Evolutionary conservation across 1,140 invertebrate species (phyloP), one percentile per base, ranked within the genome.

Genomic region (Drosophila burlai): DNA sequence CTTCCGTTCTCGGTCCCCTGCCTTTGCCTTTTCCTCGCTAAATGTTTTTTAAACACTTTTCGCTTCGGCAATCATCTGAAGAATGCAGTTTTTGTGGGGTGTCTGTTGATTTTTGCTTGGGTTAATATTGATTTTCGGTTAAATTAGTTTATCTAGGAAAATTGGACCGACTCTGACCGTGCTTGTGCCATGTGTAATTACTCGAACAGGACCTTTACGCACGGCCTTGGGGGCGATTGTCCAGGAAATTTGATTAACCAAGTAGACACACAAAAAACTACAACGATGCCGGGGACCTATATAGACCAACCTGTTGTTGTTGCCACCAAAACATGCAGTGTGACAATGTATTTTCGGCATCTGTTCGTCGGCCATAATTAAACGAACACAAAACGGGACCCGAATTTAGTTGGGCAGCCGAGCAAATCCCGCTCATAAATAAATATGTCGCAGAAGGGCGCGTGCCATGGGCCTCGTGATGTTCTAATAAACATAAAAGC

Each of bases 61-160:
- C 57, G 67, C 46, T 58, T 52, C 31, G 45, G 26, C 50, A 38
- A 72, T 55, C 69, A 64, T 21, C 47, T 60, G 40, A 62, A 42
- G 71, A 66, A 74, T 83, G 83, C 71, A 80, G 45, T 79, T 85
- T 69, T 57, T 26, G 54, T 26, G 43, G 69, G 43, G 26, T 50
- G 26, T 49, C 16, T 86, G 80, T 87, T 86, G 76, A 66, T 69
- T 83, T 57, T 87, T 57, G 54, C 46, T 29, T 13, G 67, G 64
- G 76, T 62, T 64, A 80, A 89, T 89, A 86, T 89, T 89, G 83
- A 86, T 86, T 83, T 86, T 78, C 31, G 67, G 59, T 65, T 57
- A 82, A 82, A 74, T 65, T 74, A 64, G 54, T 76, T 76, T 54
- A 73, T 72, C 67, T 52, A 61, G 42, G 47, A 55, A 68, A 55